phyloP scores from a whole-genome alignment of 2,888 invertebrate species.

The Galerucella calmariensis region DNA sequence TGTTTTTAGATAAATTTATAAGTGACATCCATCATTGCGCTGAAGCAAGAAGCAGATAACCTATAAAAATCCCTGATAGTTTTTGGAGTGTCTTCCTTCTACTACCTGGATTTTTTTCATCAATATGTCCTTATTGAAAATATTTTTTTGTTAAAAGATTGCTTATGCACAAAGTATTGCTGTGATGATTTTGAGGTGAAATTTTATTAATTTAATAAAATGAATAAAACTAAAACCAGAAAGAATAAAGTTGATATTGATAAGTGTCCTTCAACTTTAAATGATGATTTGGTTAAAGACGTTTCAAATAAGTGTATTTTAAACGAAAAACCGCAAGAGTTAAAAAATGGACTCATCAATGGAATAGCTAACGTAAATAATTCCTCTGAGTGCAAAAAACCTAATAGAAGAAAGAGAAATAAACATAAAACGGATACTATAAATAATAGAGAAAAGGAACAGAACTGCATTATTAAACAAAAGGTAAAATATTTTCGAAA shows the following conservation, averaged over 20 bases:
- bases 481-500: neutral
- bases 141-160: conserved; percentile 36
- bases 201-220: conserved; percentile 41
- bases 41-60: conserved; percentile 42
- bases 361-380: conserved; percentile 47
- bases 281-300: conserved; percentile 44
- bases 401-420: conserved; percentile 32
- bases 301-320: conserved; percentile 46
- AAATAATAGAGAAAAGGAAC: conserved; percentile 38
- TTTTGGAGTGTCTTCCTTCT: conserved; percentile 36
- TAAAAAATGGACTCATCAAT: conserved; percentile 52
- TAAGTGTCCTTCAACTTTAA: conserved; percentile 52
- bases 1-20: neutral
- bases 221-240: conserved; percentile 51
- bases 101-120: conserved; percentile 37
- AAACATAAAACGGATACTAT: conserved; percentile 46
- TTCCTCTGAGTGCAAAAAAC: conserved; percentile 45
- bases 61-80: conserved; percentile 42
- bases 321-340: conserved; percentile 41
- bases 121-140: conserved; percentile 43
- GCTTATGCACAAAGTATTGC: conserved; percentile 34
- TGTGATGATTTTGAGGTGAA: conserved; percentile 38
- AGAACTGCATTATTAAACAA: conserved; percentile 28
- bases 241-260: conserved; percentile 51
- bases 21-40: conserved; percentile 26